Percentiles rank a stretch among this genome's conserved stretches.
phyloP scores from a whole-genome alignment of 2,113 vertebrate species.

The Rissa tridactyla region DNA sequence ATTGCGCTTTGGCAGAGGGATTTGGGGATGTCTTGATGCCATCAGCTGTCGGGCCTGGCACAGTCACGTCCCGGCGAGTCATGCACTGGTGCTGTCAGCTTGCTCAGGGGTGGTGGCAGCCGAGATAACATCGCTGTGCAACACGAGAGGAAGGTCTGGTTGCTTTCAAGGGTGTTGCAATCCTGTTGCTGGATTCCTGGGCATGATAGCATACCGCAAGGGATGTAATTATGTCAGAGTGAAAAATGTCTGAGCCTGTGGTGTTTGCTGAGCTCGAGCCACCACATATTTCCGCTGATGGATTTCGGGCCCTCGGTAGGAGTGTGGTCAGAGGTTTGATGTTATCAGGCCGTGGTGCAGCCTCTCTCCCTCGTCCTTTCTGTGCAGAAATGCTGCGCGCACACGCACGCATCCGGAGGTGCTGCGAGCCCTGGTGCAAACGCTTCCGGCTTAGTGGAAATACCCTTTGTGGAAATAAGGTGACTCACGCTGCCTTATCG shows the following conservation, averaged over 20 bases:
- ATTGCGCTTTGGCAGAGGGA: background rate
- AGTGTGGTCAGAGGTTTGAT: background rate
- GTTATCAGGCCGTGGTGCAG: fast-evolving
- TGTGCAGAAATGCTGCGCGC: background rate
- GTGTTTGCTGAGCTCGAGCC: background rate
- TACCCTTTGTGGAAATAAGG: background rate
- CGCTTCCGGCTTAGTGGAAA: background rate
- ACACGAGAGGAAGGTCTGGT: background rate
- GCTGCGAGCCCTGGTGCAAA: background rate
- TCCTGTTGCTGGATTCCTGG: background rate
- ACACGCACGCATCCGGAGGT: fast-evolving
- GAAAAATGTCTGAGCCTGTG: background rate
- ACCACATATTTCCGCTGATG: fast-evolving
- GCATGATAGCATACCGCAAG: background rate
- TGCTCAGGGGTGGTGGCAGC: background rate
- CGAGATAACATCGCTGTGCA: background rate
- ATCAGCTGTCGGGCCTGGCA: background rate
- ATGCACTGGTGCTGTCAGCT: background rate
- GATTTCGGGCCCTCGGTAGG: fast-evolving
- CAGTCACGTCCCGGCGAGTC: fast-evolving
- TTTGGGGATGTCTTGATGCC: background rate
- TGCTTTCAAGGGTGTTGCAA: conserved; percentile 1
- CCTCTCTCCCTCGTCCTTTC: background rate
- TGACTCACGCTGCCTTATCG: background rate
- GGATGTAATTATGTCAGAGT: background rate